Conservation (phyloP, 2,113 vertebrate species). For the Melanerpes formicivorus region DNA sequence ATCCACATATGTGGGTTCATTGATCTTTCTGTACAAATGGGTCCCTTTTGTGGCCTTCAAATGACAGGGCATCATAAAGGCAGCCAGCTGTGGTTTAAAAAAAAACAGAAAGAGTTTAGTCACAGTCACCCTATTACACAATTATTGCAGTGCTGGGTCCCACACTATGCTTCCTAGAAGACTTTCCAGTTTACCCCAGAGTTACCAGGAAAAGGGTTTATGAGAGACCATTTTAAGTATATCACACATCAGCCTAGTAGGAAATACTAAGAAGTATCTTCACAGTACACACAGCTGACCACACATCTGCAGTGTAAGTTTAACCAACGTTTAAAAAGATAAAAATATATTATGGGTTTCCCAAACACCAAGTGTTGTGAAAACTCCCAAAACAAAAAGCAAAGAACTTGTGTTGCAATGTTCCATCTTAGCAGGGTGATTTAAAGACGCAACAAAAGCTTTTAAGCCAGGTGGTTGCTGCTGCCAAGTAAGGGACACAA, state of each 20-base stretch:
- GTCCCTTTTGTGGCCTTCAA: background rate
- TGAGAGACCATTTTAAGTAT: background rate
- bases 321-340: background rate
- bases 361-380: background rate
- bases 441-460: background rate
- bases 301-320: accelerated
- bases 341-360: background rate
- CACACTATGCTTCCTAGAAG: background rate
- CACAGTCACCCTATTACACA: background rate
- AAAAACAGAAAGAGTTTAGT: background rate
- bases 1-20: background rate
- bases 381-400: conserved; percentile 15
- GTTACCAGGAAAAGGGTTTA: background rate
- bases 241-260: background rate
- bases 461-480: background rate
- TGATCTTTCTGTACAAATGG: background rate
- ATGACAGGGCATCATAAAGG: background rate
- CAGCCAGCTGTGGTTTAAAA: background rate
- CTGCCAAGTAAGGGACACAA: conserved; percentile 44
- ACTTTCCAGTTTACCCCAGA: background rate
- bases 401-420: background rate
- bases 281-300: accelerated
- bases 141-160: background rate
- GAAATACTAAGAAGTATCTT: background rate
- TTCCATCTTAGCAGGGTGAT: conserved; percentile 27